phyloP scores from a whole-genome alignment of 1,140 invertebrate species.

The Micrasema longulum region DNA sequence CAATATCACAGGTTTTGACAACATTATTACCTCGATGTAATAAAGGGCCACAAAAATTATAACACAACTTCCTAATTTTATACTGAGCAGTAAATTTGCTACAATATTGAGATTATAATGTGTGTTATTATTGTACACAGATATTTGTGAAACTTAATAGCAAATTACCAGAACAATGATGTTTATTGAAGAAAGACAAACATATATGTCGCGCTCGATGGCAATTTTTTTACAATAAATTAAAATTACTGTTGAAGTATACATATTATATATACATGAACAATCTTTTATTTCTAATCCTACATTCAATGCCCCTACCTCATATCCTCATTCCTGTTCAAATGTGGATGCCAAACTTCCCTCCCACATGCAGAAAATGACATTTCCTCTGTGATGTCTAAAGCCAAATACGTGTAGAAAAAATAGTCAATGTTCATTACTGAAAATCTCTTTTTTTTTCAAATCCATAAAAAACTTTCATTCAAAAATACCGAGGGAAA shows the following conservation, averaged over 20 bases:
- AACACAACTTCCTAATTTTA: slow-evolving; percentile 54
- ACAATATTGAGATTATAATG: slow-evolving; percentile 55
- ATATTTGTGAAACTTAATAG: slow-evolving; percentile 52
- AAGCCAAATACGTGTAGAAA: too few species aligned
- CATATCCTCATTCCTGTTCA: too few species aligned
- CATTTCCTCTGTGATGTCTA: too few species aligned
- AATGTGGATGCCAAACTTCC: too few species aligned
- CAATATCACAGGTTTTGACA: slow-evolving; percentile 46
- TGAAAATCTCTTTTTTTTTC: too few species aligned
- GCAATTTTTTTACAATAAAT: slow-evolving; percentile 56
- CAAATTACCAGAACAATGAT: slow-evolving; percentile 51
- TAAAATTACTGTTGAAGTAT: slow-evolving; percentile 56
- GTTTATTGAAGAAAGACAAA: slow-evolving; percentile 49
- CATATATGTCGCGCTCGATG: slow-evolving; percentile 54
- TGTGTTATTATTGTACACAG: slow-evolving; percentile 54
- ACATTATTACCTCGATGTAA: slow-evolving; percentile 50
- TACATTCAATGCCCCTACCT: background rate
- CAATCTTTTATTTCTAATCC: slow-evolving; percentile 11
- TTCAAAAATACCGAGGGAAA: too few species aligned
- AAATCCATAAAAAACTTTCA: too few species aligned
- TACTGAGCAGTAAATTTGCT: slow-evolving; percentile 51
- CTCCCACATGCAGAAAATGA: too few species aligned
- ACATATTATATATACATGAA: slow-evolving; percentile 53
- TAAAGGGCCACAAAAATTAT: slow-evolving; percentile 51
- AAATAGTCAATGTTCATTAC: too few species aligned